phyloP scores from a whole-genome alignment of 92 coral and sea anemone species.

The Zoanthus sansibaricus region DNA sequence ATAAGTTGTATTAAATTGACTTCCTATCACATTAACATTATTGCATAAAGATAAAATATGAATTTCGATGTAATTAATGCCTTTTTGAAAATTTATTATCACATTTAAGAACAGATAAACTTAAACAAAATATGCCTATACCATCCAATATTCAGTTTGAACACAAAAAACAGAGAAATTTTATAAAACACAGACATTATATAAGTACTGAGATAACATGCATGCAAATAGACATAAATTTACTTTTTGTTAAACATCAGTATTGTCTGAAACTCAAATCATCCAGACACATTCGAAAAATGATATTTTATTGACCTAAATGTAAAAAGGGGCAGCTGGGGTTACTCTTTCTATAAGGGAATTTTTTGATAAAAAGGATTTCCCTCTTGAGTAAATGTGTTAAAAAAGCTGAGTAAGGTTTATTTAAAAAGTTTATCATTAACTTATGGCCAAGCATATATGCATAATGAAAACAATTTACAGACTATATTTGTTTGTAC shows the following conservation, averaged over 20 bases:
- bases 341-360: not conserved
- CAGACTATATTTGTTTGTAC: conserved; percentile 15
- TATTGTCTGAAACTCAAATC: conserved; percentile 38
- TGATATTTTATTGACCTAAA: not conserved
- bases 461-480: conserved; percentile 17
- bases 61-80: too few species aligned
- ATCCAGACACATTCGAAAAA: conserved; percentile 7
- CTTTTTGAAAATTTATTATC: too few species aligned
- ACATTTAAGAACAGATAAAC: too few species aligned
- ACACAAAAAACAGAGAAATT: too few species aligned
- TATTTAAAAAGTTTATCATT: conserved; percentile 41
- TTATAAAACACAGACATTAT: too few species aligned
- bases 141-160: too few species aligned
- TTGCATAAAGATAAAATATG: too few species aligned
- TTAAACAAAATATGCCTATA: too few species aligned
- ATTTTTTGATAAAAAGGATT: not conserved
- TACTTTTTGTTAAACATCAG: not conserved
- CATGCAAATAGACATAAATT: not conserved
- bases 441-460: conserved; percentile 15
- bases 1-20: too few species aligned
- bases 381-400: not conserved
- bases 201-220: not conserved
- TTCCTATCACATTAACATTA: too few species aligned
- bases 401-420: conserved; percentile 30
- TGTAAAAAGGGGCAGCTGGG: conserved; percentile 13